Percentiles rank a stretch among this genome's conserved stretches.
phyloP scores from a whole-genome alignment of 2,888 invertebrate species.

The Didymodactylos carnosus region DNA sequence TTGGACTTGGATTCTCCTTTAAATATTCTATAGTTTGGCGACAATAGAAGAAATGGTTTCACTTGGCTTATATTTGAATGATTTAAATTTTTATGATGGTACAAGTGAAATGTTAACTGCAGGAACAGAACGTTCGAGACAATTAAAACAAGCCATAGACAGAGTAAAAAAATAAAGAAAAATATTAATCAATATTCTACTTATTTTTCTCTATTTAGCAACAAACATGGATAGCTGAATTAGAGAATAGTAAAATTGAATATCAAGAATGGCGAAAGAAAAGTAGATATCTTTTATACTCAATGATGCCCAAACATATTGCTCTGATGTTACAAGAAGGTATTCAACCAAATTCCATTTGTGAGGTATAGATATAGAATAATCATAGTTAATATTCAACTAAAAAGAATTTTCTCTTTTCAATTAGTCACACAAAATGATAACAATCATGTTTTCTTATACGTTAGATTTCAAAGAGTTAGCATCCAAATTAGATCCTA shows the following conservation, averaged over 20 bases:
- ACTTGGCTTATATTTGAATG: constrained; percentile 57
- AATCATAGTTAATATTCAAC: no score
- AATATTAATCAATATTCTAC: background rate
- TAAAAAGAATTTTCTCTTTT: background rate
- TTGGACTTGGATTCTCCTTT: no score
- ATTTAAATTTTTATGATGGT: constrained; percentile 62
- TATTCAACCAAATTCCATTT: background rate
- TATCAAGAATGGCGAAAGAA: background rate
- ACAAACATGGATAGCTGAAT: background rate
- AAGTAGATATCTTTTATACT: background rate
- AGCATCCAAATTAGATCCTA: background rate
- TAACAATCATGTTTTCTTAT: constrained; percentile 8
- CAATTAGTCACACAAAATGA: background rate
- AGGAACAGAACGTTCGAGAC: constrained; percentile 54
- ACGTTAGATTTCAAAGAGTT: background rate
- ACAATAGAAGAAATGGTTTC: constrained; percentile 48
- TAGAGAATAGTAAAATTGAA: background rate
- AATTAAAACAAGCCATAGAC: background rate
- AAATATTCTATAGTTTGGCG: constrained; percentile 1
- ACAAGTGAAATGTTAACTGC: constrained; percentile 60
- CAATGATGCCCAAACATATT: constrained; percentile 6
- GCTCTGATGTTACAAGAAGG: constrained; percentile 4
- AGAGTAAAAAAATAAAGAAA: no score
- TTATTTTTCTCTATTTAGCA: background rate
- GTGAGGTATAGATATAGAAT: background rate